Percentiles rank a stretch among this genome's conserved stretches.
Conservation (phyloP, 2,113 vertebrate genomes). For the Benthochromis sp. region DNA sequence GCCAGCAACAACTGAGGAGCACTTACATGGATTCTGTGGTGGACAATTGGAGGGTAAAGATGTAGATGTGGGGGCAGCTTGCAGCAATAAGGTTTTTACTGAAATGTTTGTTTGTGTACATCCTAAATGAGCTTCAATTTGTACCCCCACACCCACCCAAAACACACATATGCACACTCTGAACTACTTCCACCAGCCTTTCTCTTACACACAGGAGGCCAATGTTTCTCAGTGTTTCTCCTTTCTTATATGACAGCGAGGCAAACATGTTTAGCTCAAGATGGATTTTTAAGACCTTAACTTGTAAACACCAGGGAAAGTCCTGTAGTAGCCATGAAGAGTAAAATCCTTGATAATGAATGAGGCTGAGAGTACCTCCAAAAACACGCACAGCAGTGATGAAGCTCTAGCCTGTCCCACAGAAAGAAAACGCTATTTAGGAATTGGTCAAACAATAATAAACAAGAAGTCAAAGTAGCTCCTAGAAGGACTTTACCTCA, state of each 20-base stretch:
- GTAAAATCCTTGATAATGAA: slow-evolving; percentile 4
- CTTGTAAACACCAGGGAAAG: slow-evolving; percentile 15
- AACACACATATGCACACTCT: not conserved
- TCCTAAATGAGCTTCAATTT: not conserved
- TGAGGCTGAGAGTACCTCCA: not conserved
- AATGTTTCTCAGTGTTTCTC: not conserved
- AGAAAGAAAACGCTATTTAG: not conserved
- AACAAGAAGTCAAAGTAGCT: not conserved
- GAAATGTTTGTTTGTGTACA: not conserved
- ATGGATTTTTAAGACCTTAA: not conserved
- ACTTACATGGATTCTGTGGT: not conserved
- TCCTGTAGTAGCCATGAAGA: not conserved
- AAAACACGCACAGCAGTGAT: not conserved
- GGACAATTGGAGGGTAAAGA: not conserved
- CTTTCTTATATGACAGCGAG: not conserved
- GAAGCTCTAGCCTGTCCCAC: not conserved
- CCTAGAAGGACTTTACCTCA: not conserved
- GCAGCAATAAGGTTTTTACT: not conserved
- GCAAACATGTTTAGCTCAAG: not conserved
- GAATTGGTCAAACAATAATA: not conserved
- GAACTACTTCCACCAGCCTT: not conserved
- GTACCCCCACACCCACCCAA: not conserved
- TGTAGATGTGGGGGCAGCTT: not conserved
- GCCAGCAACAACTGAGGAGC: slow-evolving; percentile 10
- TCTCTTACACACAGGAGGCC: not conserved